Percentiles rank a stretch among this genome's conserved stretches.
phyloP scores from a whole-genome alignment of 1,140 invertebrate genomes.

The Zaprionus gabonicus region DNA sequence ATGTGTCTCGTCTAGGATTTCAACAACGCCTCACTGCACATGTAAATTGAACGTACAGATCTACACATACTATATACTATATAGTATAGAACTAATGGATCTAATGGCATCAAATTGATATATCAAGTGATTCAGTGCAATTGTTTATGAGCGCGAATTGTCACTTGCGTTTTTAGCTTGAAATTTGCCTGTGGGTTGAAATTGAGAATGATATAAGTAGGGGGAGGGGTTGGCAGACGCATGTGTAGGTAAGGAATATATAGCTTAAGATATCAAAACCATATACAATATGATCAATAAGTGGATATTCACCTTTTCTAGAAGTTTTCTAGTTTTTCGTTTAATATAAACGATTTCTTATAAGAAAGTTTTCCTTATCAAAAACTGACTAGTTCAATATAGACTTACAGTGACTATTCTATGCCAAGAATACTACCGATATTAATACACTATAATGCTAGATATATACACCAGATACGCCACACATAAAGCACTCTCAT shows the following conservation, averaged over 20 bases:
- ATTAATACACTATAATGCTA: neutral
- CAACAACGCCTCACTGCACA: conserved; percentile 10
- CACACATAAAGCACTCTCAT: neutral
- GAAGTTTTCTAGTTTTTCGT: no score
- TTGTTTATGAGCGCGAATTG: neutral
- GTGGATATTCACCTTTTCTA: no score
- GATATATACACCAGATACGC: neutral
- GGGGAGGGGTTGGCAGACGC: neutral
- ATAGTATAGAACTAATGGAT: neutral
- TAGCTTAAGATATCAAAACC: no score
- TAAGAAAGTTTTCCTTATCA: no score
- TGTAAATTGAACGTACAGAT: neutral
- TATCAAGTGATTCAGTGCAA: conserved; percentile 3
- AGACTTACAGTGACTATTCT: no score
- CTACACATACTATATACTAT: neutral
- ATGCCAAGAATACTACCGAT: neutral
- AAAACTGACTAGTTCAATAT: no score
- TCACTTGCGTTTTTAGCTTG: neutral
- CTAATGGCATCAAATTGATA: conserved; percentile 10
- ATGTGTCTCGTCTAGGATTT: conserved; percentile 14
- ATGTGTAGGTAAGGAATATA: neutral
- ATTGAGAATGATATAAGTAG: neutral
- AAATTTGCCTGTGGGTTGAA: neutral
- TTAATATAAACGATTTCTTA: no score
- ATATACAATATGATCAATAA: no score